A percentile compares a stretch with the other conserved stretches of the same genome.
These are phyloP conservation scores for Murina feae DNA, from an alignment of 2,113 vertebrate species.

Conservation along the genomic window DNA sequence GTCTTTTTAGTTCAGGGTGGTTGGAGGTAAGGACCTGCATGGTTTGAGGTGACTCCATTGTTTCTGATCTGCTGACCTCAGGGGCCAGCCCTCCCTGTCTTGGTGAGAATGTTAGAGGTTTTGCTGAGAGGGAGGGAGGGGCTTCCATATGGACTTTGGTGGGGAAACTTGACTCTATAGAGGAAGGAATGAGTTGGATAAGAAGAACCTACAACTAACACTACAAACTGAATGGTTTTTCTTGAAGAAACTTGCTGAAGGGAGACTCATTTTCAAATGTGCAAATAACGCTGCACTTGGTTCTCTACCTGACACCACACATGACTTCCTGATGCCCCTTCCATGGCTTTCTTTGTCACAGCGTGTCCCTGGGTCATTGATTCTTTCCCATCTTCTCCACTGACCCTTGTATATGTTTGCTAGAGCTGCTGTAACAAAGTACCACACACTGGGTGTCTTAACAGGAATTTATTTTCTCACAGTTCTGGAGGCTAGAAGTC, in stretches of 20 bases:
- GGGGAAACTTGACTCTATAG: background rate
- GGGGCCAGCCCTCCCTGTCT: background rate
- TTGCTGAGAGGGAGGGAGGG: background rate
- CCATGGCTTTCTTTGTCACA: background rate
- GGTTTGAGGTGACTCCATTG: background rate
- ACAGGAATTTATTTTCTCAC: background rate
- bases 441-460: background rate
- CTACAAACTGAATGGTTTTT: background rate
- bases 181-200: background rate
- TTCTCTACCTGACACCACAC: fast-evolving
- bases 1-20: too few species aligned
- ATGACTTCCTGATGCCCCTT: background rate
- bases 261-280: background rate
- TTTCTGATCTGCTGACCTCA: background rate
- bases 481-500: background rate
- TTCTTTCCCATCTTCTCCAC: background rate
- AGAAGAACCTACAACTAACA: background rate
- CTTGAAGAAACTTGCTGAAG: background rate
- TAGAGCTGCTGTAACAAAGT: background rate
- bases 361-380: too few species aligned
- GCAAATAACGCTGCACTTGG: fast-evolving
- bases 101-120: background rate
- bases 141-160: background rate
- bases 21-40: background rate
- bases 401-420: background rate